Conservation (phyloP, 2,113 vertebrate genomes). For the Plotosus lineatus region DNA sequence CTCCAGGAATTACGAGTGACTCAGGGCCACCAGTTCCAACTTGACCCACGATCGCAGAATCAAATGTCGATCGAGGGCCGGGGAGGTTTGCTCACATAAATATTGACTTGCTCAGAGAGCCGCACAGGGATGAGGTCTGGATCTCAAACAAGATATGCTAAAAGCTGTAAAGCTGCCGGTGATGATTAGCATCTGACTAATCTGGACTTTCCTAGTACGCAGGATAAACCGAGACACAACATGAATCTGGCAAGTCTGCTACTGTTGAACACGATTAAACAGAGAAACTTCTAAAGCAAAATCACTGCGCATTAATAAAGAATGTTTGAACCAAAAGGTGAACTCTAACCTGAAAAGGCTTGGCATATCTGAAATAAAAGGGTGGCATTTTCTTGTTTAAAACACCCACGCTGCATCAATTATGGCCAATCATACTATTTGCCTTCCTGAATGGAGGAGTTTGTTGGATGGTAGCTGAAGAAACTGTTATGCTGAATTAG, state of each 20-base stretch:
- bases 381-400: constrained; percentile 9
- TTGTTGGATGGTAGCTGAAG: constrained; percentile 34
- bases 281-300: background rate
- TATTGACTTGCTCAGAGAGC: constrained; percentile 40
- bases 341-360: background rate
- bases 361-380: background rate
- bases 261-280: background rate
- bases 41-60: constrained; percentile 49
- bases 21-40: constrained; percentile 32
- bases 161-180: constrained; percentile 55
- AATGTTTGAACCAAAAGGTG: constrained; percentile 3
- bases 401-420: constrained; percentile 38
- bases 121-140: constrained; percentile 21
- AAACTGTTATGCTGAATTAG: constrained; percentile 19
- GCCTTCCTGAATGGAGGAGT: constrained; percentile 13
- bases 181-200: constrained; percentile 56
- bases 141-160: constrained; percentile 58
- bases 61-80: constrained; percentile 18
- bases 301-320: constrained; percentile 5
- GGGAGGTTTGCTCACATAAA: constrained; percentile 51
- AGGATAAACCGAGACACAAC: background rate
- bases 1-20: constrained; percentile 31
- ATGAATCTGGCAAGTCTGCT: background rate
- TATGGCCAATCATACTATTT: constrained; percentile 40
- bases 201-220: constrained; percentile 42